Percentiles rank a stretch among this genome's conserved stretches.
Evolutionary conservation across 2,888 invertebrate species (phyloP).

Genomic region (Anthrax anthrax): DNA sequence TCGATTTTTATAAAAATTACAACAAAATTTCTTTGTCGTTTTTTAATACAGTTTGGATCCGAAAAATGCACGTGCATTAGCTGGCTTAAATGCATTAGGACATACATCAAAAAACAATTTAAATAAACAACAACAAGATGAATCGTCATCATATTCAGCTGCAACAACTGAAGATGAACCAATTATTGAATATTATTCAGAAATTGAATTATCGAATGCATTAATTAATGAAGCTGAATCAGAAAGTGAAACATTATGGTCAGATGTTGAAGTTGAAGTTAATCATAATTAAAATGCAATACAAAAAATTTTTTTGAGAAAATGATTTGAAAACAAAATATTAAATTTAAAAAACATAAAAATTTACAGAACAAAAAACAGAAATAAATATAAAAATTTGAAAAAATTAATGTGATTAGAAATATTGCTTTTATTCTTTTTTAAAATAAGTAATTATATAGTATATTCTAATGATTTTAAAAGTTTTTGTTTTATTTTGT

Average conservation of each 20-base stretch:
- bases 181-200: constrained; percentile 22
- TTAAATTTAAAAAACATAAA: too few species aligned
- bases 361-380: too few species aligned
- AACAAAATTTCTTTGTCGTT: too few species aligned
- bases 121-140: constrained; percentile 13
- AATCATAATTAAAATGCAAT: constrained; percentile 19
- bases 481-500: too few species aligned
- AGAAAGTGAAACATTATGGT: constrained; percentile 45
- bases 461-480: too few species aligned
- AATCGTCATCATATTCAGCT: constrained; percentile 16
- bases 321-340: too few species aligned
- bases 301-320: neutral
- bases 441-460: too few species aligned
- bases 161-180: constrained; percentile 22
- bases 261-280: constrained; percentile 45
- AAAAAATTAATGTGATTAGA: too few species aligned
- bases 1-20: too few species aligned
- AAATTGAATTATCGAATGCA: constrained; percentile 25
- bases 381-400: too few species aligned
- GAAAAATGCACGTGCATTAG: constrained; percentile 24
- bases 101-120: constrained; percentile 19
- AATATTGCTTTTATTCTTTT: too few species aligned
- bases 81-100: constrained; percentile 26
- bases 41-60: constrained; percentile 29
- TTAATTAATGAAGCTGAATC: constrained; percentile 37